phyloP scores from a whole-genome alignment of 2,113 vertebrate genomes.

The Mixornis gularis region DNA sequence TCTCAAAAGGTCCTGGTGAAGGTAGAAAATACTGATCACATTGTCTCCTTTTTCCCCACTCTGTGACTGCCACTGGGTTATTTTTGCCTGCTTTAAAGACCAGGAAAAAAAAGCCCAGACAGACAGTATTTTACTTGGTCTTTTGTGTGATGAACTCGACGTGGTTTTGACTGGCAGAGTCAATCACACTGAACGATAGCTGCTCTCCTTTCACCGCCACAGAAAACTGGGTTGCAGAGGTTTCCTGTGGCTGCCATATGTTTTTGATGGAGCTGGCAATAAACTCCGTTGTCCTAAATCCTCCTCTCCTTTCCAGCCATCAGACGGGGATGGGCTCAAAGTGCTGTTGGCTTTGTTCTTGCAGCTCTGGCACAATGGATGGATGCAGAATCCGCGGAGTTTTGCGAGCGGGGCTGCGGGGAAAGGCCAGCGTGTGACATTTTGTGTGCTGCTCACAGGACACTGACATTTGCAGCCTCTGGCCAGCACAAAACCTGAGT shows the following conservation, averaged over 20 bases:
- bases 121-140: not conserved
- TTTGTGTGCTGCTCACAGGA: not conserved
- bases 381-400: not conserved
- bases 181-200: not conserved
- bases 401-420: not conserved
- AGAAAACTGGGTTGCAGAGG: not conserved
- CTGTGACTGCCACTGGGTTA: not conserved
- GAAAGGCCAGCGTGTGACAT: slow-evolving; percentile 23
- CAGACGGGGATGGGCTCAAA: not conserved
- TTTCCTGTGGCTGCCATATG: not conserved
- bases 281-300: not conserved
- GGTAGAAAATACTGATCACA: not conserved
- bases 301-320: not conserved
- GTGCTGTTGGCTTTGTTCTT: not conserved
- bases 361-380: not conserved
- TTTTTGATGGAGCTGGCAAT: not conserved
- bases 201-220: not conserved
- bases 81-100: not conserved
- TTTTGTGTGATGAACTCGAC: not conserved
- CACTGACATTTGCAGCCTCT: slow-evolving; percentile 32
- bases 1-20: not conserved
- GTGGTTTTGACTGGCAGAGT: not conserved
- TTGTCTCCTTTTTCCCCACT: accelerated
- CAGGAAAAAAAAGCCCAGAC: not conserved
- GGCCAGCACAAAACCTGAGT: not conserved